Evolutionary conservation across 2,113 vertebrate species (phyloP), one percentile per base, ranked within the genome.

Genomic region (Megaleporinus macrocephalus): DNA sequence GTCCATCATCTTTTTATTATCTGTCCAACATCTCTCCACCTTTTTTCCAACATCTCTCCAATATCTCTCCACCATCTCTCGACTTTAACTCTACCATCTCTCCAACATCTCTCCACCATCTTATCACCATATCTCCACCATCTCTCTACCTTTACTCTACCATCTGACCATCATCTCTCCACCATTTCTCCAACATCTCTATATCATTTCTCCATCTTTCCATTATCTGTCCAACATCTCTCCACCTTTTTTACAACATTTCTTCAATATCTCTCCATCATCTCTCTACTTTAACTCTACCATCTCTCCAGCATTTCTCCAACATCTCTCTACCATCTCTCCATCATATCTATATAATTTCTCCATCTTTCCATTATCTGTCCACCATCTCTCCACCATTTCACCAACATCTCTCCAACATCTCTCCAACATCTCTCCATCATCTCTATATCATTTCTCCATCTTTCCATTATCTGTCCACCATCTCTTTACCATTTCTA

Each of bases 21-120:
- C 82, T 90, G 83, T 14, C 30, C 47, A 62, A 26, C n/a, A 15
- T 33, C 59, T 15, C 24, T n/a, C 29, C 49, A 16, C 91, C 89
- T 86, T 90, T 82, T 79, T 26, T n/a, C 7, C 66, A 53, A 4
- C 27, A 12, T 68, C 5, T 29, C 65, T 4, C 71, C 41, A 27
- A 44, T 26, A n/a, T 24, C 68, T n/a, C 14, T 27, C 51, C 71
- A 62, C 61, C 51, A 63, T 63, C 26, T 55, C 55, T 3, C n/a
- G n/a, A n/a, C n/a, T n/a, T n/a, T n/a, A n/a, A n/a, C n/a, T n/a
- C 18, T 18, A 57, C 55, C 18, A 73, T 89, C 81, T 90, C 83
- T n/a, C 49, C 47, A 62, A 27, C 33, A 15, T 33, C 71, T n/a
- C 16, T 24, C 29, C 49, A 16, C 91, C 88, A 86, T 30, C 20